A percentile compares a stretch with the other conserved stretches of the same genome.
Conservation (phyloP, 2,113 vertebrate genomes). For the Hyla sarda region DNA sequence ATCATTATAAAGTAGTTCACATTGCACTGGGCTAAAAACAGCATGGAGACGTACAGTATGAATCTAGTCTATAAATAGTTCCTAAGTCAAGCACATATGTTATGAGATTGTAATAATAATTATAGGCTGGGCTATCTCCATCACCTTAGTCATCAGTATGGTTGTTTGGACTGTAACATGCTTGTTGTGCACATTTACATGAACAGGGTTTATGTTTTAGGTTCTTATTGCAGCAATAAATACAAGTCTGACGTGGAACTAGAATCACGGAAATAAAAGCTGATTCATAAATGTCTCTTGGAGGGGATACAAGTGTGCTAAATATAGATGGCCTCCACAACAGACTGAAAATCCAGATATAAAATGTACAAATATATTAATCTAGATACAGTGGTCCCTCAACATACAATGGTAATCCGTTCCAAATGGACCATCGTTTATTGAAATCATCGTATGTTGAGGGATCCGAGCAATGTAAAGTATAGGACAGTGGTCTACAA, state of each 20-base stretch:
- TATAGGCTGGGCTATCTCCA: neutral
- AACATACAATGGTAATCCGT: too few relatives aligned
- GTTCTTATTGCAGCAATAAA: neutral
- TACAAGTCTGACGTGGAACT: neutral
- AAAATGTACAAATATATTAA: too few relatives aligned
- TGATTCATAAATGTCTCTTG: too few relatives aligned
- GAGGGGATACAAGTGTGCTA: too few relatives aligned
- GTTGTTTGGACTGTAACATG: neutral
- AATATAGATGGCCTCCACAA: too few relatives aligned
- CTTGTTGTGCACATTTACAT: neutral
- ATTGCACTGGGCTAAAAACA: neutral
- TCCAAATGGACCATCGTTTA: too few relatives aligned
- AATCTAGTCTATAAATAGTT: conserved; percentile 5
- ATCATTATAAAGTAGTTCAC: neutral
- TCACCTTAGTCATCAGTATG: neutral
- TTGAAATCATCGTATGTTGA: too few relatives aligned
- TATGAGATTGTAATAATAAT: conserved; percentile 5
- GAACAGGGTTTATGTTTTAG: neutral
- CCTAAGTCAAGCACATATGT: neutral
- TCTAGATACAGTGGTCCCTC: too few relatives aligned
- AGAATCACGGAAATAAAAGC: neutral
- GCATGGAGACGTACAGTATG: neutral
- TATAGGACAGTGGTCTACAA: too few relatives aligned
- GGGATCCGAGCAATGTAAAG: too few relatives aligned
- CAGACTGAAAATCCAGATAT: neutral